A percentile compares a stretch with the other conserved stretches of the same genome.
phyloP scores from a whole-genome alignment of 2,888 invertebrate species.

The Bombyx huttoni region DNA sequence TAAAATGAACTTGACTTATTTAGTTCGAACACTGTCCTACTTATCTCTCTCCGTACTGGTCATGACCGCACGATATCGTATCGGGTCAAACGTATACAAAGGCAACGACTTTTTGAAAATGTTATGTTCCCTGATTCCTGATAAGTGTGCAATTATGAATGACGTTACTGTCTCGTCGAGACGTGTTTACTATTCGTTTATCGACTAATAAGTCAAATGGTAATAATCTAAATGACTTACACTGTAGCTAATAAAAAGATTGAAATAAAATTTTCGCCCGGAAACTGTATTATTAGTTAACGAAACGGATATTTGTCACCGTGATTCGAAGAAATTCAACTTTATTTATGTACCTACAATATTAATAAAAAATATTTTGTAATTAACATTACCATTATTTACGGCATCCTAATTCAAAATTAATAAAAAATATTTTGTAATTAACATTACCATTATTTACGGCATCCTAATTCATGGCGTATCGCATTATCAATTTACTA shows the following conservation, averaged over 20 bases:
- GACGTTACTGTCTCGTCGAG: slow-evolving; percentile 13
- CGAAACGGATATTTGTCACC: neutral
- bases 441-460: neutral
- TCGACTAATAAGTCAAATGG: neutral
- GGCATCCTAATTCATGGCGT: neutral
- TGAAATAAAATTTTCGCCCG: neutral
- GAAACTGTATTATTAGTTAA: neutral
- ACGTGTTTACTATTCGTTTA: slow-evolving; percentile 3
- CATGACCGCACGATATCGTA: slow-evolving; percentile 49
- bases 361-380: neutral
- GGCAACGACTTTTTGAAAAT: slow-evolving; percentile 61
- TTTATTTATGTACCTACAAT: neutral
- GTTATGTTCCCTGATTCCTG: slow-evolving; percentile 38
- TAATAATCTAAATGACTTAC: neutral
- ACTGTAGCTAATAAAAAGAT: neutral
- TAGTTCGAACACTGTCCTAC: slow-evolving; percentile 49
- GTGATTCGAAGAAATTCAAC: neutral
- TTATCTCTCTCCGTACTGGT: slow-evolving; percentile 45
- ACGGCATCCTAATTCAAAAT: slow-evolving; percentile 1
- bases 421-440: too few relatives aligned
- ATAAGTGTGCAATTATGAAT: slow-evolving; percentile 33
- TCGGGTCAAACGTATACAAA: slow-evolving; percentile 44
- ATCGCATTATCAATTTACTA: neutral
- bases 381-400: neutral
- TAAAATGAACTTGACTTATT: slow-evolving; percentile 59